Evolutionary conservation across 2,113 vertebrate species (phyloP).

Genomic region (Sapayoa aenigma): DNA sequence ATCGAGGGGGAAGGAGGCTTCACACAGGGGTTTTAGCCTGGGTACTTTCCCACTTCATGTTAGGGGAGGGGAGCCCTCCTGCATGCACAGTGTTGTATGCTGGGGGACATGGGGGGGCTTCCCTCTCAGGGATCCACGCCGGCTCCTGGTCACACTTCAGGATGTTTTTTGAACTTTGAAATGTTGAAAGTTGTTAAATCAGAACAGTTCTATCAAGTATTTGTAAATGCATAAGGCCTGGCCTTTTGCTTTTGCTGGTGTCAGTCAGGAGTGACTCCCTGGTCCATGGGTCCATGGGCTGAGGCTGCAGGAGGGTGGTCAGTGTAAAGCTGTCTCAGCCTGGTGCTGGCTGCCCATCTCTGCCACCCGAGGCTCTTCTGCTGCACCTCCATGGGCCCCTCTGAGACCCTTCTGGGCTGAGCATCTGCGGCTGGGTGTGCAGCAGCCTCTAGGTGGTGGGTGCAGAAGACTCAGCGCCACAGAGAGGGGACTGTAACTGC

Average conservation of each 20-base stretch:
- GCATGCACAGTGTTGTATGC: neutral
- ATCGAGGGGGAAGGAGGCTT: neutral
- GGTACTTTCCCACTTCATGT: neutral
- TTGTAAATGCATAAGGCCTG: neutral
- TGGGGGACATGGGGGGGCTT: neutral
- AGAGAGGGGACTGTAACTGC: fast-evolving
- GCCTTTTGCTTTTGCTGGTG: neutral
- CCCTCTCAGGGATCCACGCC: neutral
- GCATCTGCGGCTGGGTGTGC: neutral
- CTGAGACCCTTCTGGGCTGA: fast-evolving
- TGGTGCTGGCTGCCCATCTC: neutral
- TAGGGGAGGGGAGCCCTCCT: neutral
- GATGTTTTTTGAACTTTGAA: neutral
- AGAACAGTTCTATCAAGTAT: neutral
- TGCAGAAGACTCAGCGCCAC: neutral
- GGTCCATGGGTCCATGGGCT: fast-evolving
- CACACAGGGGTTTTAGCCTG: neutral
- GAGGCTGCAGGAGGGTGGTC: neutral
- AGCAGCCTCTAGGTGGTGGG: neutral
- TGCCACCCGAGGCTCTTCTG: neutral
- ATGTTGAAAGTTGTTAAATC: neutral
- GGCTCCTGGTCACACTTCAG: neutral
- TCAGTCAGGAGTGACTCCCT: neutral
- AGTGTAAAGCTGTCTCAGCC: neutral
- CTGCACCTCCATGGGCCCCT: too few species aligned